phyloP scores from a whole-genome alignment of 2,113 vertebrate species.

The Elachura formosa region DNA sequence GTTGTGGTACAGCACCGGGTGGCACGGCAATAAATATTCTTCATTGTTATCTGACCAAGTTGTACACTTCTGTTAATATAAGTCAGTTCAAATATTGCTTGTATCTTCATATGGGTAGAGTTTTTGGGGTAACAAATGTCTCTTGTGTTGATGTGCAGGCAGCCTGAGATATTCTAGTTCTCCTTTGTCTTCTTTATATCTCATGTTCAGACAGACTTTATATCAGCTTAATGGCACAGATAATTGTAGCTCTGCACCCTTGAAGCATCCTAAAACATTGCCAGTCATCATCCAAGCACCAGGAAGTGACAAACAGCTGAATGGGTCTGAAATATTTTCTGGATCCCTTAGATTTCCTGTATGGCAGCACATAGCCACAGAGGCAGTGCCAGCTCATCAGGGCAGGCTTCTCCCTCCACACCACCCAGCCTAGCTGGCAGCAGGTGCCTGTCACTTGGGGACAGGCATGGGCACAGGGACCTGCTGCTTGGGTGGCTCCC shows the following conservation, averaged over 20 bases:
- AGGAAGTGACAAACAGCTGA: neutral
- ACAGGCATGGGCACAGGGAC: neutral
- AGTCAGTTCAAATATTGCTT: neutral
- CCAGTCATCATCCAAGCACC: neutral
- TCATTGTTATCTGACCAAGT: neutral
- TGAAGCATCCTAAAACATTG: neutral
- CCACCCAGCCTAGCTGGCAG: neutral
- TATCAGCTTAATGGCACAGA: neutral
- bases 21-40: neutral
- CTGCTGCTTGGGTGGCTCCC: accelerated
- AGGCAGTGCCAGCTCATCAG: neutral
- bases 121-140: neutral
- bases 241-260: neutral
- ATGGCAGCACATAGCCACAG: neutral
- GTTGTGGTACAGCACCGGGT: accelerated
- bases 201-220: neutral
- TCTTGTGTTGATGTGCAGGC: neutral
- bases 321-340: neutral
- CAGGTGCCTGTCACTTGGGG: accelerated
- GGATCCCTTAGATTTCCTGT: neutral
- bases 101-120: neutral
- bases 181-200: neutral
- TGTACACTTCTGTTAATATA: neutral
- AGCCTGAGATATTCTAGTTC: neutral
- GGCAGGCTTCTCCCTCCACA: neutral